Conservation (phyloP, 2,797 vertebrate genomes). For the Hemibagrus guttatus region DNA sequence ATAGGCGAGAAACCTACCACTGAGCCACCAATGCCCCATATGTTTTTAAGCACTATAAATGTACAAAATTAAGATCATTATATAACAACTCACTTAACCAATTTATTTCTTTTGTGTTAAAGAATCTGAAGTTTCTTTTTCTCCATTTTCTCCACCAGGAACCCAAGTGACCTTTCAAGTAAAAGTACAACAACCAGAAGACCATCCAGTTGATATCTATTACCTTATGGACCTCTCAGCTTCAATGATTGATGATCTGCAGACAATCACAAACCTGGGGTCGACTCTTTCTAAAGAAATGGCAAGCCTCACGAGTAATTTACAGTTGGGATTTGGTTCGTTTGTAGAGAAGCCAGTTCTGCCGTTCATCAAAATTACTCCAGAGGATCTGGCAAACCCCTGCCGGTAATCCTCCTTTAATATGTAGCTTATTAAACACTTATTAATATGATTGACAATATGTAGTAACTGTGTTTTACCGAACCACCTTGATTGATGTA, state of each 20-base stretch:
- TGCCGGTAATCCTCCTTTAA: conserved; percentile 80
- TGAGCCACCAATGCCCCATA: too few relatives aligned
- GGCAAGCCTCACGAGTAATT: conserved; percentile 94
- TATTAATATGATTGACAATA: background rate
- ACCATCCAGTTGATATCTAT: conserved; percentile 96
- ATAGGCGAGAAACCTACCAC: too few relatives aligned
- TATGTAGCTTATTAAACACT: background rate
- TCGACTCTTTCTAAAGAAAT: conserved; percentile 91
- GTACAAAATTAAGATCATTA: background rate
- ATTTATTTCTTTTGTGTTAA: background rate
- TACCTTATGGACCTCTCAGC: conserved; percentile 99
- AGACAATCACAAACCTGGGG: conserved; percentile 89
- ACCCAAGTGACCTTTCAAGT: conserved; percentile 87
- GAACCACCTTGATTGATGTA: background rate
- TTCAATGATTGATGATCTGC: conserved; percentile 92
- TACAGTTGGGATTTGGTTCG: conserved; percentile 94
- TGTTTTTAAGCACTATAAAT: background rate
- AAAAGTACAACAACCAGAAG: conserved; percentile 88
- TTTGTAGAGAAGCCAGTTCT: conserved; percentile 98
- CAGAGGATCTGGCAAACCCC: conserved; percentile 84
- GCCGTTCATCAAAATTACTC: conserved; percentile 89
- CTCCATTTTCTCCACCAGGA: conserved; percentile 69
- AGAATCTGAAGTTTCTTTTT: conserved; percentile 4
- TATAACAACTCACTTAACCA: background rate
- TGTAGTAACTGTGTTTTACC: background rate